These are phyloP conservation scores for Dendrocopos noguchii DNA, from an alignment of 2,113 vertebrate species.

Conservation along the genomic window DNA sequence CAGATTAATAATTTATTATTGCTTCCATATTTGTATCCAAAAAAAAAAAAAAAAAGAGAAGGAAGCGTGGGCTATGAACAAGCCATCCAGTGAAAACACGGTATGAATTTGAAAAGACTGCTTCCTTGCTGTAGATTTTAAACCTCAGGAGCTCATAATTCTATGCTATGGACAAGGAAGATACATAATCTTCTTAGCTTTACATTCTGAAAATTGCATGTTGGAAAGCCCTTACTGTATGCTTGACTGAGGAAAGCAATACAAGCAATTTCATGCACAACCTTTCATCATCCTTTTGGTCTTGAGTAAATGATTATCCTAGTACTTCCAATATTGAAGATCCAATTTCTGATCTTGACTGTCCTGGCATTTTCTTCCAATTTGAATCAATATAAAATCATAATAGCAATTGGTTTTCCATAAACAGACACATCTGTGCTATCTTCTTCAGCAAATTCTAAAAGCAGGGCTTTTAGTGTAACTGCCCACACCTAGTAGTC, in stretches of 20 bases:
- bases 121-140: not conserved
- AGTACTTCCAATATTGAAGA: not conserved
- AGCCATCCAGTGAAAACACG: not conserved
- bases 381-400: constrained; percentile 8
- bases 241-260: not conserved
- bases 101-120: not conserved
- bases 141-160: not conserved
- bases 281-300: not conserved
- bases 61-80: not conserved
- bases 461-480: not conserved
- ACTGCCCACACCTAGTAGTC: not conserved
- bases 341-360: not conserved
- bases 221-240: not conserved
- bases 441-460: not conserved
- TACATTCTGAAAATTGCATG: not conserved
- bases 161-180: not conserved
- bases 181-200: not conserved
- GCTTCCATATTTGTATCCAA: constrained; percentile 54
- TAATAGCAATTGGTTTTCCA: not conserved
- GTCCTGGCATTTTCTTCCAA: constrained; percentile 5
- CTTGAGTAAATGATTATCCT: not conserved
- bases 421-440: not conserved
- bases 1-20: constrained; percentile 83
- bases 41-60: not conserved
- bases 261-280: not conserved